A percentile compares a stretch with the other conserved stretches of the same genome.
Conservation (phyloP, 1,140 invertebrate species). For the Ptiloglossa arizonensis region DNA sequence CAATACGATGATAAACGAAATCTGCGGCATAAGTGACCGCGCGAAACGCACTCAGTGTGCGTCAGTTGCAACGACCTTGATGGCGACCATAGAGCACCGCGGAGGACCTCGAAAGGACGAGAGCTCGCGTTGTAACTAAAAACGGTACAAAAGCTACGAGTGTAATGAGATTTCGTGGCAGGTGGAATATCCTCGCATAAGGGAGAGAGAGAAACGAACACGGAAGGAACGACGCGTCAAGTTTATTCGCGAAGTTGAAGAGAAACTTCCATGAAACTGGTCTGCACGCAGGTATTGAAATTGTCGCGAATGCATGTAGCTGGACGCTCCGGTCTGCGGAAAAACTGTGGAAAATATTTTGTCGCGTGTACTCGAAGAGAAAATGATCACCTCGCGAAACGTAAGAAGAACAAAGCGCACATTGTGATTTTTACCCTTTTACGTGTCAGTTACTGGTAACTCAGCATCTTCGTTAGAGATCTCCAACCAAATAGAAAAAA, state of each 20-base stretch:
- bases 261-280: not conserved
- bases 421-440: no score
- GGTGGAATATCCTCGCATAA: not conserved
- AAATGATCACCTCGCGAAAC: no score
- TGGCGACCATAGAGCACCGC: no score
- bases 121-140: not conserved
- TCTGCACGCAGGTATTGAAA: not conserved
- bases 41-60: no score
- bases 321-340: not conserved
- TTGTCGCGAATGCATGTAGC: not conserved
- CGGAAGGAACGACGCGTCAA: not conserved
- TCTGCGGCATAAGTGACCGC: no score
- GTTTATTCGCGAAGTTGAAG: not conserved
- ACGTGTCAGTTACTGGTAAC: no score
- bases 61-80: no score
- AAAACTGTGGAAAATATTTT: not conserved
- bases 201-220: not conserved
- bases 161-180: slow-evolving; percentile 12
- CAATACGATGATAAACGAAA: no score
- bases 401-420: no score
- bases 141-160: slow-evolving; percentile 2
- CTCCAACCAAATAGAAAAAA: no score
- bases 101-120: not conserved
- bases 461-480: no score
- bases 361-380: no score